These are phyloP conservation scores for Netelia virgata DNA, from an alignment of 2,888 invertebrate genomes.

Conservation along the genomic window DNA sequence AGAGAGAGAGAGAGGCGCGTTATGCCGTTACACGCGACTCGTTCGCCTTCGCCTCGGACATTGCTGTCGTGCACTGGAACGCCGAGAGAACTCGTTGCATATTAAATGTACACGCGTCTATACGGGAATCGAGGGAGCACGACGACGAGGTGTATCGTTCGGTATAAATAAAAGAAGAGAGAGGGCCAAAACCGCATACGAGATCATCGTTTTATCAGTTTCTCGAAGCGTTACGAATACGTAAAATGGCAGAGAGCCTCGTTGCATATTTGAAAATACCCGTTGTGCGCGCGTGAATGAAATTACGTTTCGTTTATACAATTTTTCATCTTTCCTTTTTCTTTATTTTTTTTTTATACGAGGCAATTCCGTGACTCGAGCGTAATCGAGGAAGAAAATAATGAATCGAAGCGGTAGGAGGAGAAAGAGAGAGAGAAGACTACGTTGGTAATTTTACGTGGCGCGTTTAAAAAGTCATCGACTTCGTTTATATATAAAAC, in stretches of 20 bases:
- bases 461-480: conserved; percentile 51
- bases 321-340: conserved; percentile 25
- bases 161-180: conserved; percentile 28
- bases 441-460: neutral
- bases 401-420: conserved; percentile 34
- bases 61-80: conserved; percentile 54
- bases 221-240: conserved; percentile 24
- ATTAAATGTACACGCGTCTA: conserved; percentile 46
- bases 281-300: conserved; percentile 30
- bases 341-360: too few relatives aligned
- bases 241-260: neutral
- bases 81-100: conserved; percentile 59
- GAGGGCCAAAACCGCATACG: conserved; percentile 39
- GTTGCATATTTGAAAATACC: neutral
- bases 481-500: conserved; percentile 22
- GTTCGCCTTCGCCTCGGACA: conserved; percentile 54
- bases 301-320: conserved; percentile 30
- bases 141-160: conserved; percentile 32
- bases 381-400: neutral
- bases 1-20: conserved; percentile 45
- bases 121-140: conserved; percentile 20
- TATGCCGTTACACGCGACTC: conserved; percentile 58
- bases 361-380: conserved; percentile 8
- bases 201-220: conserved; percentile 39
- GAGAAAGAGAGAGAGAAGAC: neutral